phyloP scores from a whole-genome alignment of 2,113 vertebrate genomes.

The Azemiops feae region DNA sequence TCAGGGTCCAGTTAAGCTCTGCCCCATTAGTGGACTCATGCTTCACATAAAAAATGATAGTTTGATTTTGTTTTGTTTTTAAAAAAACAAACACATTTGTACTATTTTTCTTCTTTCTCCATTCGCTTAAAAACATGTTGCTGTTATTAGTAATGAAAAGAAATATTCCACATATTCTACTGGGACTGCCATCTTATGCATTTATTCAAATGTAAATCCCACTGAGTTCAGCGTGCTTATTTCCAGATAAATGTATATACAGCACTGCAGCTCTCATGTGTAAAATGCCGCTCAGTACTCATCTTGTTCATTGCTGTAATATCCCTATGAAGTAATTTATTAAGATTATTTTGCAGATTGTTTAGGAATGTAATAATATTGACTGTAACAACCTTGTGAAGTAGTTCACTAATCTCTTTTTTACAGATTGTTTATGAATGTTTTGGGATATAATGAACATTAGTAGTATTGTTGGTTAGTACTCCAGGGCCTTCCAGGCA shows the following conservation, averaged over 20 bases:
- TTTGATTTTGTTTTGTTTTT: neutral
- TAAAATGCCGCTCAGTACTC: neutral
- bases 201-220: neutral
- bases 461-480: neutral
- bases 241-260: neutral
- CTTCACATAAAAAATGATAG: neutral
- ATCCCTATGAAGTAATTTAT: conserved; percentile 1
- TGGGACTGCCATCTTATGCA: neutral
- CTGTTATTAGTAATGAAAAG: neutral
- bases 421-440: conserved; percentile 10
- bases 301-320: neutral
- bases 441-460: conserved; percentile 49
- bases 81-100: neutral
- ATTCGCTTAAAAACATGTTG: neutral
- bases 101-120: neutral
- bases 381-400: neutral
- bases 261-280: neutral
- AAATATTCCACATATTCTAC: neutral
- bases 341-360: neutral
- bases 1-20: neutral
- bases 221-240: neutral
- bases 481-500: neutral
- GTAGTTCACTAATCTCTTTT: neutral
- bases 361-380: neutral
- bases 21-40: neutral